phyloP scores from a whole-genome alignment of 2,797 vertebrate species.

The Acanthiza pusilla region DNA sequence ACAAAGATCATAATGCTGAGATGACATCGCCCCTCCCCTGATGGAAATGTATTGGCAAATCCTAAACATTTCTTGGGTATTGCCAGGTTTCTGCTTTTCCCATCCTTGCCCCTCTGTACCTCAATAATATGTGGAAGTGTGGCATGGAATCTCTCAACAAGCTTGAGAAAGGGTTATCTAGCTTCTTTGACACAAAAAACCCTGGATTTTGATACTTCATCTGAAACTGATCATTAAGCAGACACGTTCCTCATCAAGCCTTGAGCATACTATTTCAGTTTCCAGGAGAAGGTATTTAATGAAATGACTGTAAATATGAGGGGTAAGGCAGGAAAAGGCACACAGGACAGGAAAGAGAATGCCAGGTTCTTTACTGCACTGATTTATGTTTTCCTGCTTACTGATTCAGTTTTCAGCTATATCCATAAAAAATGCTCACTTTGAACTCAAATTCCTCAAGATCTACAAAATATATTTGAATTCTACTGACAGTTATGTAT shows the following conservation, averaged over 20 bases:
- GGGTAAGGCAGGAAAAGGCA: background rate
- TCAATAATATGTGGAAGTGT: background rate
- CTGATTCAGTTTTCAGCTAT: background rate
- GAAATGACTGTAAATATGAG: background rate
- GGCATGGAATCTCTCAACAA: background rate
- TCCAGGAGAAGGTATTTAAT: background rate
- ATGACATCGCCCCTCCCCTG: background rate
- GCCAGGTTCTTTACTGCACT: background rate
- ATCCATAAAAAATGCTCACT: background rate
- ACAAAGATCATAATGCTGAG: background rate
- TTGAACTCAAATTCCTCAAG: background rate
- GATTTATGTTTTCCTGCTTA: background rate
- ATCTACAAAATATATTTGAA: background rate
- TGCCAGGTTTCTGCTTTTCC: background rate
- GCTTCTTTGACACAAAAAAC: background rate
- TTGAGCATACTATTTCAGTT: background rate
- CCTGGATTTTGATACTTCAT: accelerated
- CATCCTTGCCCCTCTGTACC: background rate
- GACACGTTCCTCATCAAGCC: background rate
- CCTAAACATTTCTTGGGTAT: background rate
- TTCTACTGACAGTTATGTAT: background rate
- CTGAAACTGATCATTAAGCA: background rate
- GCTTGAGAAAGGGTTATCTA: background rate
- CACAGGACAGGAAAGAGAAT: background rate
- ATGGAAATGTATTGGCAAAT: background rate